Base-by-base conservation (phyloP, 2,888 invertebrate species). In the Lycophotia porphyrea region DNA sequence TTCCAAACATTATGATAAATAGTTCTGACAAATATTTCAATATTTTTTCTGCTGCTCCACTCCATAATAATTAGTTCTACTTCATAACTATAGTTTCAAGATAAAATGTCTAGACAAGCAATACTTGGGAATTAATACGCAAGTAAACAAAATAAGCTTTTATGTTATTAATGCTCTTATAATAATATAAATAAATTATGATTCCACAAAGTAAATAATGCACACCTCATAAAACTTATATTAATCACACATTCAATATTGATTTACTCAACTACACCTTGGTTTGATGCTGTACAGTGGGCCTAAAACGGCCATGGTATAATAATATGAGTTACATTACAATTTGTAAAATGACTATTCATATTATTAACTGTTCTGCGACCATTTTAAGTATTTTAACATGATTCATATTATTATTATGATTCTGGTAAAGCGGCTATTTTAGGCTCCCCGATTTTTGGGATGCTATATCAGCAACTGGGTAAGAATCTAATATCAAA, bases 41-140 rank as follows among this genome's bases (percentile, higher is more conserved):
- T 47, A n/a, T 52, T 11, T 18, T 65, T 15, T 34, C n/a, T 18
- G 13, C 2, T 69, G 13, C 34, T 36, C 5, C 13, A 4, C 11
- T 52, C 5, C 21, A 63, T 39, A 8, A n/a, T 31, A 44, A 13
- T 27, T 21, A 15, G 13, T 27, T 36, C 7, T 36, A 52, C 13
- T n/a, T 44, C 27, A 61, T 58, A 55, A 44, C 42, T 61, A 74
- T 68, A 55, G 60, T 75, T 63, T 60, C 15, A 39, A 76, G 60
- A 81, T 84, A 60, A 70, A 60, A 42, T 68, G 72, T 80, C 63
- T 84, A 84, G 67, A 84, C 77, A 71, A 72, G 70, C 60, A 68
- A 61, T 73, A 81, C 77, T 73, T 71, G 42, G 47, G 42, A 68
- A 72, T 65, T 81, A 81, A 71, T 67, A 3, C 44, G 68, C 13